Evolutionary conservation across 2,797 vertebrate genomes (phyloP).

Genomic region (Peromyscus aztecus): DNA sequence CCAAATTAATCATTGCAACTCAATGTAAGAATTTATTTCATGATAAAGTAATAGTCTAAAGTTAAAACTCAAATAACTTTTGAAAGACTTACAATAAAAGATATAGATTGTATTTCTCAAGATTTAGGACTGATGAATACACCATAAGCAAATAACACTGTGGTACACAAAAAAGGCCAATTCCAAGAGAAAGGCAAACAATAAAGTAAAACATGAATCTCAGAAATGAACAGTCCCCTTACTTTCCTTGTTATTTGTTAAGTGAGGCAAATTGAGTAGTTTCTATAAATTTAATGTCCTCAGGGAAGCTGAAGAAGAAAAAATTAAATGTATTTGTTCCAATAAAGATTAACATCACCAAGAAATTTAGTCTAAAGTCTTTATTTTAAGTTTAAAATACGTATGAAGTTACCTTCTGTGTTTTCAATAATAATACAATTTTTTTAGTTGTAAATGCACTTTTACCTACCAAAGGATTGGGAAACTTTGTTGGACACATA

Average conservation of each 20-base stretch:
- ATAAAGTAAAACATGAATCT: background rate
- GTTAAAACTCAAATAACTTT: background rate
- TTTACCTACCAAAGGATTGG: background rate
- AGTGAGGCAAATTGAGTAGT: background rate
- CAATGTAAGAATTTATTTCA: background rate
- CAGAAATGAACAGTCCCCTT: background rate
- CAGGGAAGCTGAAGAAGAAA: background rate
- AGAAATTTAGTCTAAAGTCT: background rate
- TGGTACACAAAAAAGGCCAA: background rate
- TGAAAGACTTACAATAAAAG: background rate
- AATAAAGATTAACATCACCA: background rate
- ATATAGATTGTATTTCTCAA: background rate
- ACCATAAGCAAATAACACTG: background rate
- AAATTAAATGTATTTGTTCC: background rate
- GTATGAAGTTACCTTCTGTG: background rate
- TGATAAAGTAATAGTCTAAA: background rate
- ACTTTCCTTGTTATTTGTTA: background rate
- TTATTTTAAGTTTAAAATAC: background rate
- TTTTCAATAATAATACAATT: background rate
- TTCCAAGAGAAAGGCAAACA: background rate
- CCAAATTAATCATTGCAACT: background rate
- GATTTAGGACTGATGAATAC: background rate
- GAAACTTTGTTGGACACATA: background rate
- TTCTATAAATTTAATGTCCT: background rate
- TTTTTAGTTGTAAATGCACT: background rate